These are phyloP conservation scores for Acrobasis suavella DNA, from an alignment of 2,888 invertebrate genomes.

Conservation along the genomic window DNA sequence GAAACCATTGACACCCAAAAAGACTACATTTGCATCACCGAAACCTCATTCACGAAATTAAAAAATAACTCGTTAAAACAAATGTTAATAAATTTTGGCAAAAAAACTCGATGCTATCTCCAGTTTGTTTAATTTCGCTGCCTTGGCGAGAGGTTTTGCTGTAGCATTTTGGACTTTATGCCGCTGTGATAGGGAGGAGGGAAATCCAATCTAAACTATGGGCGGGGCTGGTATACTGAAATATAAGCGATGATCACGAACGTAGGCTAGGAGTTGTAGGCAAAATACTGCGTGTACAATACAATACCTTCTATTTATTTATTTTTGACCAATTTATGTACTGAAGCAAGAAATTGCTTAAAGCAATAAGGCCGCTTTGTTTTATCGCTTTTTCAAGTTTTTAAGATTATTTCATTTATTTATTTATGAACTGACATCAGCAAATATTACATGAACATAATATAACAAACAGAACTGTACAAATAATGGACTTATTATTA, in stretches of 20 bases:
- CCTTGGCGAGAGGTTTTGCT: slow-evolving; percentile 25
- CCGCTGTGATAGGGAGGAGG: slow-evolving; percentile 34
- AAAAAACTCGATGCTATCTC: slow-evolving; percentile 12
- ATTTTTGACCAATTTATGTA: too few species aligned
- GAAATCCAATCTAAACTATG: slow-evolving; percentile 66
- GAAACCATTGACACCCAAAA: neutral
- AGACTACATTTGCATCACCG: neutral
- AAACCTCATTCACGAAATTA: slow-evolving; percentile 14
- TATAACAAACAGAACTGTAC: too few species aligned
- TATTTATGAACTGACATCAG: too few species aligned
- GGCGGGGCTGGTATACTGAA: slow-evolving; percentile 61
- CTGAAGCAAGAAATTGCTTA: too few species aligned
- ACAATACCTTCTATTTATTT: too few species aligned
- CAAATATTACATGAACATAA: too few species aligned
- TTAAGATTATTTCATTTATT: too few species aligned
- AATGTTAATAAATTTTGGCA: slow-evolving; percentile 22
- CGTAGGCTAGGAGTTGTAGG: slow-evolving; percentile 44
- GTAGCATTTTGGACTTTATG: slow-evolving; percentile 40
- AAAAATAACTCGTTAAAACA: slow-evolving; percentile 27
- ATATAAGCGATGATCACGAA: slow-evolving; percentile 61
- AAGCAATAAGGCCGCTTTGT: too few species aligned
- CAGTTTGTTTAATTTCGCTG: slow-evolving; percentile 45
- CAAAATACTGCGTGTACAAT: neutral
- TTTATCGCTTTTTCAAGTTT: too few species aligned
- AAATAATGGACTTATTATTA: too few species aligned